Evolutionary conservation across 1,140 invertebrate genomes (phyloP), one percentile per base, ranked within the genome.

Genomic region (Ceratoteleas bidentatus): DNA sequence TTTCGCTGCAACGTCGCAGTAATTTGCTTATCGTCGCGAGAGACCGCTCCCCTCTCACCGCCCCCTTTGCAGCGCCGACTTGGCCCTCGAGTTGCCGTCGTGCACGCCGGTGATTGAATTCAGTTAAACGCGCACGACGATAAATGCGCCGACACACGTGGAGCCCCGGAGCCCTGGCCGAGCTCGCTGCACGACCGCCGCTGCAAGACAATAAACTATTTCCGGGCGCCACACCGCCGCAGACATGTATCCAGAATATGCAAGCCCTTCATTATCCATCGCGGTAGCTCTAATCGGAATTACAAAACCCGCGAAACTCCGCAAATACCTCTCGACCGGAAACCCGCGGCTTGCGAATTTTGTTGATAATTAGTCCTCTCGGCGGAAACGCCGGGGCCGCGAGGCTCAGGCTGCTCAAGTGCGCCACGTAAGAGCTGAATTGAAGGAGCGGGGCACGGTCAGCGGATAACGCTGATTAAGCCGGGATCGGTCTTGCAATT

Each of bases 201-300:
- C 79, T 65, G 70, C 70, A 78, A 85, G 84, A 86, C 85, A 88
- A 86, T 87, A 86, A 45, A 87, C 86, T 85, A 84, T 85, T 84
- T 85, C 84, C 83, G 80, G 62, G 24, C 54, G 38, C 70, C 72
- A 70, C 61, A n/a, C 64, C 54, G 61, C 81, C 80, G 69, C 76
- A 85, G 79, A 53, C 82, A 80, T 85, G 84, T 87, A 87, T 86
- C 78, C 77, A 58, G 83, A 78, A 84, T 81, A 85, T 83, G 83
- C 83, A 83, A 85, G 77, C 72, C 72, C 81, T 86, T 87, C 86
- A 87, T 87, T 87, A 87, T 81, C 68, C 85, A 61, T 79, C 85
- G 75, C 78, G 81, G 73, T 85, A 76, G 68, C 65, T 82, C 72
- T 76, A 81, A 70, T 78, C 81, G 61, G 81, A 86, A 85, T 85